Base-by-base conservation (phyloP, 2,113 vertebrate species). In the Gallinago undulata region DNA sequence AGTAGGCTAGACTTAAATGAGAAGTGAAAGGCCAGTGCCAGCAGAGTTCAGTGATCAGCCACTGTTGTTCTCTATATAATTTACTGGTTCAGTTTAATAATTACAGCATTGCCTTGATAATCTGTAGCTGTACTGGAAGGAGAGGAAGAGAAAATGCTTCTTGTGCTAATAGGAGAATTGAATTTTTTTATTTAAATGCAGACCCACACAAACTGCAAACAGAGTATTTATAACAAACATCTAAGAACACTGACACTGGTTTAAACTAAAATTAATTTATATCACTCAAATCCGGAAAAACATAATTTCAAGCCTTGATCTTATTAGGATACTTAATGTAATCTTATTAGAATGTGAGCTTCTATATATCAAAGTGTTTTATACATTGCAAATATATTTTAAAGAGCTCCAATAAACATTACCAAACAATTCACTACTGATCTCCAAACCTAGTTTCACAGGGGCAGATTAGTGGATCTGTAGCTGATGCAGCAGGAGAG, bases 251-350 rank as follows among this genome's bases (percentile, higher is more conserved):
- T 94, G 84, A 95, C 89, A 94, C 59, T 91, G 75, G 81, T 91
- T 96, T 95, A 91, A 96, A 95, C 73, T 87, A 92, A 96, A 97
- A 97, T 97, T 97, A 96, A 96, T 97, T 96, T 96, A 95, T 96
- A 97, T 93, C 94, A 92, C 85, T 94, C 91, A 95, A 97, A 97
- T 97, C 93, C 95, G 87, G 95, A 96, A 97, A 97, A 97, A 94
- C 84, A 86, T 91, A 96, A 96, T 97, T 96, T 97, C 94, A 97
- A 96, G 95, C 91, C 92, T 96, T 96, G 94, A 96, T 96, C 94
- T 93, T 96, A 97, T 97, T 95, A 96, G 91, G 89, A 95, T 97
- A 95, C 94, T 96, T 97, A 96, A 94, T 90, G 95, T 96, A 97
- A 96, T 96, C 96, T 93, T 94, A 97, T 97, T 96, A 97, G 92